Percentiles rank a stretch among this genome's conserved stretches.
Evolutionary conservation across 92 coral and sea anemone genomes (phyloP).

Genomic region (Siderastrea siderea): DNA sequence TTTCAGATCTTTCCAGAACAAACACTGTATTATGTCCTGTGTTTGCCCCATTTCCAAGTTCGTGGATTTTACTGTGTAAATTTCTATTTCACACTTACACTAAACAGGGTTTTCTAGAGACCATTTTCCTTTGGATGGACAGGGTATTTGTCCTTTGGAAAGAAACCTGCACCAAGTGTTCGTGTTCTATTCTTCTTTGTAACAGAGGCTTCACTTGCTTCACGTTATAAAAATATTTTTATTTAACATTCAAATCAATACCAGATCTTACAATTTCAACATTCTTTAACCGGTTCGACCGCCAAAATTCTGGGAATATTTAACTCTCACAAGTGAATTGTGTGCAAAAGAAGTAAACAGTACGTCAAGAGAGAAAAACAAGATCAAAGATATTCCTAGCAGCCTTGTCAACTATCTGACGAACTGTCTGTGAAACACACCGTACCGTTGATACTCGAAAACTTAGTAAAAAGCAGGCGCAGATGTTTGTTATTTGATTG

Average conservation of each 20-base stretch:
- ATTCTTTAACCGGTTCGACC: background rate
- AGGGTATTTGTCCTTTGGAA: too few relatives aligned
- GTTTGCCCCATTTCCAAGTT: too few relatives aligned
- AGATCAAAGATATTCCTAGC: background rate
- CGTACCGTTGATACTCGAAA: background rate
- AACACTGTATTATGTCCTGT: too few relatives aligned
- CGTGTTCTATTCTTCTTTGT: conserved; percentile 14
- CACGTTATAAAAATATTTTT: conserved; percentile 17
- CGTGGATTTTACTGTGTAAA: too few relatives aligned
- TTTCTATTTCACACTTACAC: too few relatives aligned
- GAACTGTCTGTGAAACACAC: background rate
- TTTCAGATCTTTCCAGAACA: too few relatives aligned
- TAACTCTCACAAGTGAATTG: background rate
- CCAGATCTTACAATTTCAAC: conserved; percentile 15
- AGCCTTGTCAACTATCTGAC: background rate
- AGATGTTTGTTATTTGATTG: background rate
- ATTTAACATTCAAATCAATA: conserved; percentile 39
- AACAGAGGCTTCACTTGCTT: conserved; percentile 18
- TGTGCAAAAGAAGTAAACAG: background rate
- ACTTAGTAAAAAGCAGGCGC: background rate
- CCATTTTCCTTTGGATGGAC: too few relatives aligned
- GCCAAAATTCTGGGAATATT: background rate
- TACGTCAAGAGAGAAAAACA: background rate
- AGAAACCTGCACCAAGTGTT: background rate
- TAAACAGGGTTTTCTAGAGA: too few relatives aligned